Percentiles rank a stretch among this genome's conserved stretches.
Evolutionary conservation across 2,113 vertebrate genomes (phyloP).

Genomic region (Campylomormyrus numenius): DNA sequence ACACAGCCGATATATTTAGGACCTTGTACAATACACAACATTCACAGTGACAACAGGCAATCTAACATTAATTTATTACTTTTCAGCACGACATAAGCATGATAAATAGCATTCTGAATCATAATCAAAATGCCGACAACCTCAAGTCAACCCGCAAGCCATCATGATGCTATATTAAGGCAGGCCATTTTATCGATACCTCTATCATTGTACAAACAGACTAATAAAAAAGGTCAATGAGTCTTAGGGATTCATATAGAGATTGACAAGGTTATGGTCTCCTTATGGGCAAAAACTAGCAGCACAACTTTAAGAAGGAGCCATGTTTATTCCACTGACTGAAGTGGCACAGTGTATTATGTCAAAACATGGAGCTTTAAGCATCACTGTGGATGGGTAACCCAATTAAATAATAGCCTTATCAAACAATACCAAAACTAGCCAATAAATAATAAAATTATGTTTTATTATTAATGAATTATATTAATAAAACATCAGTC

Average conservation of each 20-base stretch:
- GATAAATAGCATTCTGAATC: constrained; percentile 14
- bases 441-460: background rate
- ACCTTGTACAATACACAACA: background rate
- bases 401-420: background rate
- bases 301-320: background rate
- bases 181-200: background rate
- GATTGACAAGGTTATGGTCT: background rate
- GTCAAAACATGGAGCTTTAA: background rate
- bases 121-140: constrained; percentile 15
- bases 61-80: constrained; percentile 15
- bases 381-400: background rate
- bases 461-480: background rate
- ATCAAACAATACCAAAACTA: background rate
- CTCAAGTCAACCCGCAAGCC: background rate
- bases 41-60: constrained; percentile 3
- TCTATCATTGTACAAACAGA: background rate
- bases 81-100: background rate
- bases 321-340: background rate
- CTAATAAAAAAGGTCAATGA: background rate
- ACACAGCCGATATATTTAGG: background rate
- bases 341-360: background rate
- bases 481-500: background rate
- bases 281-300: background rate
- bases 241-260: background rate
- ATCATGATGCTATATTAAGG: background rate